phyloP scores from a whole-genome alignment of 2,797 vertebrate species.

The Enteromius radiatus region DNA sequence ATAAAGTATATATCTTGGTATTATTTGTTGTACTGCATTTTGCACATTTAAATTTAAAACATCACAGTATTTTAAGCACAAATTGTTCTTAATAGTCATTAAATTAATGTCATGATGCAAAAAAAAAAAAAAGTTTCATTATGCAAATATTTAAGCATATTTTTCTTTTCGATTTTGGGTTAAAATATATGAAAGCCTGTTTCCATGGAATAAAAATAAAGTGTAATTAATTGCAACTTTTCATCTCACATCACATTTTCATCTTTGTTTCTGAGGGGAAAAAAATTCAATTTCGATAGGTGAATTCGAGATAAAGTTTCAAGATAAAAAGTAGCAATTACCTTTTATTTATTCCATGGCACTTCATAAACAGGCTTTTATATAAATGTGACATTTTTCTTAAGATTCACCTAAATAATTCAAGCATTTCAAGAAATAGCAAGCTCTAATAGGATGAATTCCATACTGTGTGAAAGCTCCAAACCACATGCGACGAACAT shows the following conservation, averaged over 20 bases:
- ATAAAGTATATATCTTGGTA: background rate
- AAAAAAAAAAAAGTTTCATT: background rate
- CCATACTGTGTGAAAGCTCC: background rate
- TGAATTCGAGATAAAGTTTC: background rate
- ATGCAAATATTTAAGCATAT: background rate
- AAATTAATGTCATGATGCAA: background rate
- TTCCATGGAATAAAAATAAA: background rate
- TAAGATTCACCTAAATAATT: background rate
- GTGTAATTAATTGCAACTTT: background rate
- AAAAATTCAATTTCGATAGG: background rate
- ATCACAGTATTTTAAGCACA: background rate
- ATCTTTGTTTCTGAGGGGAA: too few relatives aligned
- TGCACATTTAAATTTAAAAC: background rate
- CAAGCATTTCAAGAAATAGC: background rate
- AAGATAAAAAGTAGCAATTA: background rate
- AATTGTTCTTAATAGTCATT: background rate
- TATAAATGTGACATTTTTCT: background rate
- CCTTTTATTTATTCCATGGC: background rate
- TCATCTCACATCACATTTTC: too few relatives aligned
- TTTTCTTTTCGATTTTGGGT: background rate
- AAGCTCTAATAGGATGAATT: background rate
- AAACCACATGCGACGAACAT: background rate
- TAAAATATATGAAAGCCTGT: background rate
- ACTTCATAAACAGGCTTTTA: background rate
- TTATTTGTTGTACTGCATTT: background rate